These are phyloP conservation scores for Tangachromis dhanisi DNA, from an alignment of 2,113 vertebrate genomes.

Conservation along the genomic window DNA sequence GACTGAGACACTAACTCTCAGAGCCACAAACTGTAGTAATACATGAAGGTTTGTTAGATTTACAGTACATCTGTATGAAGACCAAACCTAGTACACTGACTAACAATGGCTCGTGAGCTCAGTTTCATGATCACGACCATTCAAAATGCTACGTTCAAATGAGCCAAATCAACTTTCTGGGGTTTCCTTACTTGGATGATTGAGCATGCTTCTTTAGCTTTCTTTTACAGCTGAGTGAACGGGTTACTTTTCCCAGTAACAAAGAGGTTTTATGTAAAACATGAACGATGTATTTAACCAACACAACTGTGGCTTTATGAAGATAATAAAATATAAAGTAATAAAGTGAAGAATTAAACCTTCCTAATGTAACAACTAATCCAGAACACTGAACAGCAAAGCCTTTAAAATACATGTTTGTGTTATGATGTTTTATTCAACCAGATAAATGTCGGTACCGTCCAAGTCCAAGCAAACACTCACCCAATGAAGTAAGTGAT, in stretches of 20 bases:
- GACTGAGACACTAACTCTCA: neutral
- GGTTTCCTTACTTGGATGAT: neutral
- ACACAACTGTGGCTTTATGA: neutral
- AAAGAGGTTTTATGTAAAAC: neutral
- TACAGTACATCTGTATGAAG: neutral
- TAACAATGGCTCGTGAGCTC: neutral
- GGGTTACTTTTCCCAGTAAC: neutral
- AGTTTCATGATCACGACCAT: neutral
- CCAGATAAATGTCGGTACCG: neutral
- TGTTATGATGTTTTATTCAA: neutral
- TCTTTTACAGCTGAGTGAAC: neutral
- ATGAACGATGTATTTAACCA: neutral
- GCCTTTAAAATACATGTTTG: neutral
- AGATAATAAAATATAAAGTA: neutral
- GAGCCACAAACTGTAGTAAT: neutral
- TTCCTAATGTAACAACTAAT: neutral
- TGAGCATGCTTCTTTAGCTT: neutral
- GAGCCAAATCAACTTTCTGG: neutral
- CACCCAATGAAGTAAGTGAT: slow-evolving; percentile 86
- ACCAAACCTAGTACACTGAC: neutral
- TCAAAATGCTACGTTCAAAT: neutral
- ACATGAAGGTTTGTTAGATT: neutral
- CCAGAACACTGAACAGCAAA: neutral
- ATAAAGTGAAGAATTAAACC: neutral
- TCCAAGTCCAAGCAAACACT: neutral